Evolutionary conservation across 2,888 invertebrate genomes (phyloP), one percentile per base, ranked within the genome.

Genomic region (Cerastis rubricosa): DNA sequence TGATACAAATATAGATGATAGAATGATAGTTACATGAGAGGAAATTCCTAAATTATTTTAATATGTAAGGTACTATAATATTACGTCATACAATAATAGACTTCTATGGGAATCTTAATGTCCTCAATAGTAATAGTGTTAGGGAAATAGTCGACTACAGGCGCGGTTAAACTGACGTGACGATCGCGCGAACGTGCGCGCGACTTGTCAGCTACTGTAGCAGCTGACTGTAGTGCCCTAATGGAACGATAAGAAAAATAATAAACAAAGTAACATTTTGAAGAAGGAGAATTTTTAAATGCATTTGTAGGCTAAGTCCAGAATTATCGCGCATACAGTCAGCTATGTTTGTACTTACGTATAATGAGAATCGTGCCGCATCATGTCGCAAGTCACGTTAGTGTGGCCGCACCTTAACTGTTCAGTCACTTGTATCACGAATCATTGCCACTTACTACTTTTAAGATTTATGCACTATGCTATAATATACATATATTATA

Each of bases 51-150:
- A 91, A 94, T 92, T 93, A 94, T 93, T 94, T 94, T 92, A 88
- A 89, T 87, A 76, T 78, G 8, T 88, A 89, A 89, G 88, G 70
- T 86, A 83, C 57, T 81, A 86, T 87, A 90, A 87, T 89, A 89
- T 90, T 89, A 93, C 87, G 90, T 91, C 93, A 94, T 92, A 95
- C 94, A 95, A 95, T 95, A 96, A 95, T 95, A 94, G 94, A 93
- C 92, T 93, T 92, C 87, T 93, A 93, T 89, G 90, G 85, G 90
- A 91, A 90, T 89, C 70, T 81, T 87, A 35, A 35, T 35, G 74
- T 83, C 87, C 87, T 92, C 90, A 90, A 92, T 93, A 92, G 91
- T 90, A 86, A 90, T 92, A 94, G 90, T 81, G 43, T 89, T 93
- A 93, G 92, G 85, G 43, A 79, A 83, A 87, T 90, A 92, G 88